phyloP scores from a whole-genome alignment of 2,888 invertebrate genomes.

The Acanthosepion pharaonis region DNA sequence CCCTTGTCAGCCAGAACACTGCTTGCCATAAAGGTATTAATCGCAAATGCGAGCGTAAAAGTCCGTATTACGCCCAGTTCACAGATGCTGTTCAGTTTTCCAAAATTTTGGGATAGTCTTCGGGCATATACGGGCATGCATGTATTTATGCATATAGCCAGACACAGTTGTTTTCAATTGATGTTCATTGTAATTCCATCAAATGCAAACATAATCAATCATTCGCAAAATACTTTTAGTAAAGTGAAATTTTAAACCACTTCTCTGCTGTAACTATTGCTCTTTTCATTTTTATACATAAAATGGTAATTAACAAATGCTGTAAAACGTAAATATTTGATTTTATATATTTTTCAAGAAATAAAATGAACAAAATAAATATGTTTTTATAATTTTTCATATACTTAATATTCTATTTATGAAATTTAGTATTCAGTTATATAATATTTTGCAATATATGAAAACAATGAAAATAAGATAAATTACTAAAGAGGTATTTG shows the following conservation, averaged over 20 bases:
- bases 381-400: neutral
- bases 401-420: neutral
- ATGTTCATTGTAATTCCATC: neutral
- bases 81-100: too few species aligned
- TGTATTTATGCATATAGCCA: too few species aligned
- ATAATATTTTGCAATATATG: neutral
- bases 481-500: neutral
- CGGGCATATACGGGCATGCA: too few species aligned
- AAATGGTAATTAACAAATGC: neutral
- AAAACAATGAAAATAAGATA: neutral
- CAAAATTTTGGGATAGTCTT: too few species aligned
- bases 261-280: too few species aligned
- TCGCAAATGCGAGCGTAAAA: too few species aligned
- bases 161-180: neutral
- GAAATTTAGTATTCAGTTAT: neutral
- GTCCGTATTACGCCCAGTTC: too few species aligned
- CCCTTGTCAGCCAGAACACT: too few species aligned
- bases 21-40: too few species aligned
- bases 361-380: constrained; percentile 7
- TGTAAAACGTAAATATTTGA: neutral
- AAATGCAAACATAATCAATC: neutral
- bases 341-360: neutral
- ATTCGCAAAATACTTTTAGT: neutral
- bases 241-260: neutral
- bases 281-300: neutral